Conservation (phyloP, 2,888 invertebrate genomes). For the Standfussiana lucernea region DNA sequence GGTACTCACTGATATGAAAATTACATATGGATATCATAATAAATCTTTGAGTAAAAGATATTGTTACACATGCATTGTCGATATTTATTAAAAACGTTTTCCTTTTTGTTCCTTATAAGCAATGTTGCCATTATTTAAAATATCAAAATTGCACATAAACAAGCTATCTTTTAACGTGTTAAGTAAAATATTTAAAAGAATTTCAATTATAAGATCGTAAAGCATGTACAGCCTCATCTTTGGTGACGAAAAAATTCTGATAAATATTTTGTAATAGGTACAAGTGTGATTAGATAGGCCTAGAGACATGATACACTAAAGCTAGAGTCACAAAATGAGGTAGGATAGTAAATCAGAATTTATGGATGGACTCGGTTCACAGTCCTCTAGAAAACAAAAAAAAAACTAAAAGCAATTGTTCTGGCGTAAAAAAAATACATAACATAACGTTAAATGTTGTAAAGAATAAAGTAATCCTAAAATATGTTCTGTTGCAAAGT, state of each 20-base stretch:
- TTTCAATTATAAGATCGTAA: constrained; percentile 67
- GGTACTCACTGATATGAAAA: constrained; percentile 85
- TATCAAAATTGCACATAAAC: constrained; percentile 50
- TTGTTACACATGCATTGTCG: constrained; percentile 42
- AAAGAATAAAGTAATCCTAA: constrained; percentile 52
- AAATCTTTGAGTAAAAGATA: constrained; percentile 49
- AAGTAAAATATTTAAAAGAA: constrained; percentile 70
- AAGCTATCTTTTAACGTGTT: constrained; percentile 50
- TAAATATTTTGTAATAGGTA: constrained; percentile 71
- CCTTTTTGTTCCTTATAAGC: neutral
- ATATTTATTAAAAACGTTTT: constrained; percentile 21
- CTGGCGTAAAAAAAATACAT: constrained; percentile 56
- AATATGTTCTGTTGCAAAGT: constrained; percentile 56
- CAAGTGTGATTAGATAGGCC: constrained; percentile 68
- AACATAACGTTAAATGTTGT: constrained; percentile 36
- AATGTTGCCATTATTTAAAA: constrained; percentile 11
- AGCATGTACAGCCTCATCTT: constrained; percentile 86
- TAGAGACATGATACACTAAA: constrained; percentile 78
- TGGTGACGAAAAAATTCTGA: constrained; percentile 83
- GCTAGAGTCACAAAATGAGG: constrained; percentile 87
- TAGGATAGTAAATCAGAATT: constrained; percentile 85
- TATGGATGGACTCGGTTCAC: constrained; percentile 79
- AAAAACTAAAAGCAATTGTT: constrained; percentile 65
- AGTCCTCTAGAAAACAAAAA: constrained; percentile 68
- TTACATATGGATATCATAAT: constrained; percentile 71